Percentiles rank a stretch among this genome's conserved stretches.
phyloP scores from a whole-genome alignment of 2,888 invertebrate species.

The Mesorhabditis belari region DNA sequence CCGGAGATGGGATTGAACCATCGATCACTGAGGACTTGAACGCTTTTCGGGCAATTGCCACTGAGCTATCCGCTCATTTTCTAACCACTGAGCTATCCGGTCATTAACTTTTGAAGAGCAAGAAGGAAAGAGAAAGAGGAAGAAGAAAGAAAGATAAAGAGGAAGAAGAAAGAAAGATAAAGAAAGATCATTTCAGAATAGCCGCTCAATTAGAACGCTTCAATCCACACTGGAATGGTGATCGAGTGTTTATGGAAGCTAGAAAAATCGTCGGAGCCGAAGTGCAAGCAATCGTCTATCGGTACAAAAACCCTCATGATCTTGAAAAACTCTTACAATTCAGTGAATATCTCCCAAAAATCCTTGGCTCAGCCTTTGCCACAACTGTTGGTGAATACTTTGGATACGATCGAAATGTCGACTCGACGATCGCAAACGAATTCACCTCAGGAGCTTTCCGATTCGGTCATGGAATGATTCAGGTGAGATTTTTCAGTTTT shows the following conservation, averaged over 20 bases:
- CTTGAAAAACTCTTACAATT: conserved; percentile 49
- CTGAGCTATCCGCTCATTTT: too few species aligned
- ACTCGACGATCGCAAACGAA: conserved; percentile 84
- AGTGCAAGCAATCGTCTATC: conserved; percentile 56
- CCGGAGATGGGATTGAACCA: too few species aligned
- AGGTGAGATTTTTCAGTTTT: conserved; percentile 59
- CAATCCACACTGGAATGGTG: conserved; percentile 90
- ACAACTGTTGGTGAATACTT: conserved; percentile 69
- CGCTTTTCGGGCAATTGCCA: too few species aligned
- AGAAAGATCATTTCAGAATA: conserved; percentile 60
- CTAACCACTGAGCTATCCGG: not conserved
- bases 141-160: not conserved
- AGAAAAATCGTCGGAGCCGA: conserved; percentile 73
- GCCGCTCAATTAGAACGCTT: conserved; percentile 69
- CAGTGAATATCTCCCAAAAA: conserved; percentile 79
- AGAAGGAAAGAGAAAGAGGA: not conserved
- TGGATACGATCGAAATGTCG: conserved; percentile 74
- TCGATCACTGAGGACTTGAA: too few species aligned
- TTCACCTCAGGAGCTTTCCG: conserved; percentile 89
- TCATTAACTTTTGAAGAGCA: not conserved
- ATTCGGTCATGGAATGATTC: conserved; percentile 92
- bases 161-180: not conserved
- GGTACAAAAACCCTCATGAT: conserved; percentile 5
- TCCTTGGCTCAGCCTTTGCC: conserved; percentile 72
- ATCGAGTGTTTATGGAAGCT: conserved; percentile 76